Evolutionary conservation across 2,113 vertebrate species (phyloP), one percentile per base, ranked within the genome.

Genomic region (Neoarius graeffei): DNA sequence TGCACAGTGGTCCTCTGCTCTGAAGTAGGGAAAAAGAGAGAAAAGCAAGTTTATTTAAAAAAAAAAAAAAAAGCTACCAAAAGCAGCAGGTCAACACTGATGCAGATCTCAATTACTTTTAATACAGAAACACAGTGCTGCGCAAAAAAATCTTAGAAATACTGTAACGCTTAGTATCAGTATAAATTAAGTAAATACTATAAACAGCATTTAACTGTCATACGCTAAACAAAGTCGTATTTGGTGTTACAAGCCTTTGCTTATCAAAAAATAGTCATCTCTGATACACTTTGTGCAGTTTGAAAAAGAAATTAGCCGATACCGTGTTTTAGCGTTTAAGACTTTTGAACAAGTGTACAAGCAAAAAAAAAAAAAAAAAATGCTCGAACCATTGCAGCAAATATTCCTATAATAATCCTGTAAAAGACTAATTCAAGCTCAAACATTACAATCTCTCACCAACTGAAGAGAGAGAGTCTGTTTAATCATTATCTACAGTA

Each of bases 1-100:
- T 99, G 98, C 88, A 99, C 97, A 4, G 98, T 99, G 74, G 98
- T 99, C 92, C 98, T 96, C 93, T 97, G 96, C 88, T 97, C 96
- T 97, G 88, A 13, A 88, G 77, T 77, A 35, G 48, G 71, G 82
- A 7, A 35, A 10, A 48, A 73, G 27, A 85, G 52, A 8, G 9
- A 76, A 11, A 25, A 35, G 35, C 35, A 35, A 35, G 35, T 35
- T 35, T 35, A 35, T 35, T 35, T 42, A 62, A 27, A 10, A 15
- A 30, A 60, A 27, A 9, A 23, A 52, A 67, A 79, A 20, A 27
- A 11, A 50, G 56, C 52, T 10, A 48, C 10, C 30, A 50, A 25
- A n/a, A 30, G 57, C 3, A 48, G 13, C 30, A 35, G 25, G 50
- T 73, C 30, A 81, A 35, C 60, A 20, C 50, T 67, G 48, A 15